Evolutionary conservation across 2,888 invertebrate genomes (phyloP), one percentile per base, ranked within the genome.

Genomic region (Athetis lepigone): DNA sequence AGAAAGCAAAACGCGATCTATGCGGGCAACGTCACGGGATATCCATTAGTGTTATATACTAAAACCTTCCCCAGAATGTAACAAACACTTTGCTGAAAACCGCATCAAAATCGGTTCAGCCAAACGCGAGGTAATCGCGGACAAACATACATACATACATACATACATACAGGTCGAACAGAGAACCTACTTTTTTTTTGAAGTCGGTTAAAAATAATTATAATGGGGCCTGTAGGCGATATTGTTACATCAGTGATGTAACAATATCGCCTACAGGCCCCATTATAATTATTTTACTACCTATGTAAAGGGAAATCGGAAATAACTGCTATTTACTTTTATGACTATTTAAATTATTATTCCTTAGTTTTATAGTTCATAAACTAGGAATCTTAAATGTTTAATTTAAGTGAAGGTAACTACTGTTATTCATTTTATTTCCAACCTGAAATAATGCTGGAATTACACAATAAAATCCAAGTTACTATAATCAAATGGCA

Each of bases 191-290:
- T n/a, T n/a, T n/a, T n/a, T n/a, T n/a, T n/a, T n/a, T n/a, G n/a
- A n/a, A n/a, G n/a, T n/a, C n/a, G n/a, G n/a, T n/a, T n/a, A n/a
- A n/a, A 33, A 33, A 33, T 77, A 66, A 77, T 79, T 79, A 79
- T 61, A 62, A 59, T 50, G 52, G 63, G 57, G 49, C 66, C 39
- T 51, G 57, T 55, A 59, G 70, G 65, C 56, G 42, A 74, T 81
- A 79, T 81, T 79, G 76, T 59, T 66, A 39, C n/a, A n/a, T n/a
- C n/a, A n/a, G n/a, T n/a, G n/a, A n/a, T n/a, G n/a, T 39, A 66
- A 59, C 76, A 79, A 81, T 79, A 81, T 74, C 42, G 56, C 65
- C 70, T 59, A 55, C 57, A 51, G 39, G 66, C 49, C 57, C 63
- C 52, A 50, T 59, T 62, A 61, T 79, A 79, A 79, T 77, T 66